A percentile compares a stretch with the other conserved stretches of the same genome.
These are phyloP conservation scores for Xestia xanthographa DNA, from an alignment of 2,888 invertebrate genomes.

Conservation along the genomic window DNA sequence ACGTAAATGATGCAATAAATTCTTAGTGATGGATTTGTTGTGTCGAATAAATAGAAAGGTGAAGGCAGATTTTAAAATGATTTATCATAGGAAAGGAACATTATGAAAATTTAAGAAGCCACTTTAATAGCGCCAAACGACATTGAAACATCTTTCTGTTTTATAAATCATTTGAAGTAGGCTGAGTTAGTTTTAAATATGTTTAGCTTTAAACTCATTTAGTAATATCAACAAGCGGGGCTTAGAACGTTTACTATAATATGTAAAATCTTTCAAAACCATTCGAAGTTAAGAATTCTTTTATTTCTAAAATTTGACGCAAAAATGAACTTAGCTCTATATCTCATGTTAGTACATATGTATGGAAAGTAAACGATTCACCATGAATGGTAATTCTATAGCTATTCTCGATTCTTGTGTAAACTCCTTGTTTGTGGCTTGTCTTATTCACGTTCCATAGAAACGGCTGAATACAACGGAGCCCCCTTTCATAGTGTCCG, in stretches of 20 bases:
- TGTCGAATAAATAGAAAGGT: background rate
- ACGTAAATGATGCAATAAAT: slow-evolving; percentile 13
- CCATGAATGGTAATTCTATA: slow-evolving; percentile 69
- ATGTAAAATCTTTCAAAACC: background rate
- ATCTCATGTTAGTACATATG: slow-evolving; percentile 33
- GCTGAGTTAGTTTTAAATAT: background rate
- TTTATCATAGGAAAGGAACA: background rate
- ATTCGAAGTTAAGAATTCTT: background rate
- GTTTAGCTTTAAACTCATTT: background rate
- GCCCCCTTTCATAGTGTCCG: slow-evolving; percentile 62
- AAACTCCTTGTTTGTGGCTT: slow-evolving; percentile 64
- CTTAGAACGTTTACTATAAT: background rate
- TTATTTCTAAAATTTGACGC: slow-evolving; percentile 26
- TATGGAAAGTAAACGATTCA: slow-evolving; percentile 53
- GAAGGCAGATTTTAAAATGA: background rate
- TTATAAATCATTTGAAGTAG: background rate
- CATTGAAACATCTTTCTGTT: background rate
- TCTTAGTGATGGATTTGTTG: slow-evolving; percentile 9
- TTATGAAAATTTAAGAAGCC: background rate
- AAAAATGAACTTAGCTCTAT: slow-evolving; percentile 34
- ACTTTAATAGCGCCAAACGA: background rate
- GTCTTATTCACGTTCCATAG: slow-evolving; percentile 65
- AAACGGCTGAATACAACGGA: slow-evolving; percentile 58
- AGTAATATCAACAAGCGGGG: background rate
- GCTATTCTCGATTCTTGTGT: slow-evolving; percentile 67